Percentiles rank a stretch among this genome's conserved stretches.
phyloP scores from a whole-genome alignment of 2,888 invertebrate genomes.

The Fragum whitleyi region DNA sequence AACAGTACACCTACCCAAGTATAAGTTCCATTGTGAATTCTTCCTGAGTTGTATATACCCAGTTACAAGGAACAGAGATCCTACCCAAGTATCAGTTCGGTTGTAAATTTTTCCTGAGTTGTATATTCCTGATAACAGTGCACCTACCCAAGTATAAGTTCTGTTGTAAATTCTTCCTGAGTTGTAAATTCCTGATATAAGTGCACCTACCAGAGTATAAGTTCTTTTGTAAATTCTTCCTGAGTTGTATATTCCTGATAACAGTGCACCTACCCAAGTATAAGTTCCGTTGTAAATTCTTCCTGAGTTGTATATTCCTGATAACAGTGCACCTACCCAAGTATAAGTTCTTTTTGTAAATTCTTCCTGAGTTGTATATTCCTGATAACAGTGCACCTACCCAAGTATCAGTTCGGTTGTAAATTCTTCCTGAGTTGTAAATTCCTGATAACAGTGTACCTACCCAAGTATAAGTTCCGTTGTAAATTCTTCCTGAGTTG shows the following conservation, averaged over 20 bases:
- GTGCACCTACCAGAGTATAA: constrained; percentile 88
- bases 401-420: constrained; percentile 28
- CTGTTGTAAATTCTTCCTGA: no score
- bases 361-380: no score
- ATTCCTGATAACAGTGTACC: constrained; percentile 86
- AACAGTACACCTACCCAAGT: constrained; percentile 90
- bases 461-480: constrained; percentile 92
- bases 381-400: constrained; percentile 89
- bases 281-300: constrained; percentile 92
- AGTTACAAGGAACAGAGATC: constrained; percentile 88
- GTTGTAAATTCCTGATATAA: constrained; percentile 84
- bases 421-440: no score
- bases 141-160: constrained; percentile 86
- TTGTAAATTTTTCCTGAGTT: constrained; percentile 90
- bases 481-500: constrained; percentile 90
- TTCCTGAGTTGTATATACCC: no score
- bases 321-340: constrained; percentile 91
- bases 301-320: constrained; percentile 87
- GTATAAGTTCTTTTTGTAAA: no score
- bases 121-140: constrained; percentile 90
- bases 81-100: constrained; percentile 92
- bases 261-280: constrained; percentile 90
- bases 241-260: no score
- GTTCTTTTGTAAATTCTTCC: no score
- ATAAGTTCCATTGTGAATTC: no score